Percentiles rank a stretch among this genome's conserved stretches.
phyloP scores from a whole-genome alignment of 2,888 invertebrate species.

The Aelia acuminata region DNA sequence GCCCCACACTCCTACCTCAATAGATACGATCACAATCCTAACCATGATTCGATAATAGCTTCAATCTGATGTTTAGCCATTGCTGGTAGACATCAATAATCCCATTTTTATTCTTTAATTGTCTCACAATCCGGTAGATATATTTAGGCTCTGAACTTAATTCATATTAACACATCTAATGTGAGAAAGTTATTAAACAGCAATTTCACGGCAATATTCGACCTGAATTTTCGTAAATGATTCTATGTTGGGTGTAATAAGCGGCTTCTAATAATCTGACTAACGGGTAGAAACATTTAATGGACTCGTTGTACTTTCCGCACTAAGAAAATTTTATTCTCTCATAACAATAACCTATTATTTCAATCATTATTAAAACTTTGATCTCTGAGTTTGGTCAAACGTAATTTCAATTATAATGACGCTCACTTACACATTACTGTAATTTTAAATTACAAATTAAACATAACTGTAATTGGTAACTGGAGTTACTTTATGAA shows the following conservation, averaged over 20 bases:
- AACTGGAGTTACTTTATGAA: too few species aligned
- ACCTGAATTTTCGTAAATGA: background rate
- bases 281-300: background rate
- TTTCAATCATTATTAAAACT: too few species aligned
- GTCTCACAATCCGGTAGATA: background rate
- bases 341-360: too few species aligned
- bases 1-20: background rate
- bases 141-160: background rate
- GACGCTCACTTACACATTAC: too few species aligned
- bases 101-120: background rate
- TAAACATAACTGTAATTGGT: too few species aligned
- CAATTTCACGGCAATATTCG: background rate
- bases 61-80: background rate
- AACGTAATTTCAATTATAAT: too few species aligned
- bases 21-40: constrained; percentile 2
- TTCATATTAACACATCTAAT: background rate
- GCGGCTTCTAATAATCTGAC: background rate
- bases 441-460: too few species aligned
- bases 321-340: background rate
- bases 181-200: background rate
- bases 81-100: background rate
- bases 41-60: constrained; percentile 10
- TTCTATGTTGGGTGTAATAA: background rate
- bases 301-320: background rate
- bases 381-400: too few species aligned